Conservation (phyloP, 92 coral and sea anemone genomes). For the Porites cylindrica region DNA sequence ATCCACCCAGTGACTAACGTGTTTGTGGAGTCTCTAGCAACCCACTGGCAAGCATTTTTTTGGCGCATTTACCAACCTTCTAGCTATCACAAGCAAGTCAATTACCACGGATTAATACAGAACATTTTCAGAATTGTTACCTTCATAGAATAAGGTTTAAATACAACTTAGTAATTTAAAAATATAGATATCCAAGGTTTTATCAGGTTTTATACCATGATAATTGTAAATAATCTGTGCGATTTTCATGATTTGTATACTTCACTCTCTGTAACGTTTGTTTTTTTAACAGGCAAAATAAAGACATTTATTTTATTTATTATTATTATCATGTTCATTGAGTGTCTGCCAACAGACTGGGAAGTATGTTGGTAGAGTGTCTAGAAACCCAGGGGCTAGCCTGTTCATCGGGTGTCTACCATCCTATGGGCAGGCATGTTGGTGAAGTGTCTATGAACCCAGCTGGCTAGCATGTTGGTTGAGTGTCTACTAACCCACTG, state of each 20-base stretch:
- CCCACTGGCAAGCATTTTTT: background rate
- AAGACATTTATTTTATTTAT: too few relatives aligned
- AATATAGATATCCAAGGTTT: too few relatives aligned
- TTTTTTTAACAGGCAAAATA: too few relatives aligned
- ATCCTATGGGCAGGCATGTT: background rate
- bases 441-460: background rate
- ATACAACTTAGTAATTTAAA: too few relatives aligned
- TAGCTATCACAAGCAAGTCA: background rate
- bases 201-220: too few relatives aligned
- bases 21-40: background rate
- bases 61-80: background rate
- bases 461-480: too few relatives aligned
- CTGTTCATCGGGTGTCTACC: background rate
- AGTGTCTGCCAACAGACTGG: background rate
- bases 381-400: background rate
- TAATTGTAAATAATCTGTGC: too few relatives aligned
- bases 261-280: too few relatives aligned
- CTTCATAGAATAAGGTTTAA: too few relatives aligned
- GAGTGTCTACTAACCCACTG: background rate
- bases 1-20: background rate
- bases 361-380: background rate
- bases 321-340: background rate
- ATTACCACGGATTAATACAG: too few relatives aligned
- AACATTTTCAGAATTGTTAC: too few relatives aligned
- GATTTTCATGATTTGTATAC: too few relatives aligned